Percentiles rank a stretch among this genome's conserved stretches.
Evolutionary conservation across 2,888 invertebrate genomes (phyloP).

Genomic region (Diloba caeruleocephala): DNA sequence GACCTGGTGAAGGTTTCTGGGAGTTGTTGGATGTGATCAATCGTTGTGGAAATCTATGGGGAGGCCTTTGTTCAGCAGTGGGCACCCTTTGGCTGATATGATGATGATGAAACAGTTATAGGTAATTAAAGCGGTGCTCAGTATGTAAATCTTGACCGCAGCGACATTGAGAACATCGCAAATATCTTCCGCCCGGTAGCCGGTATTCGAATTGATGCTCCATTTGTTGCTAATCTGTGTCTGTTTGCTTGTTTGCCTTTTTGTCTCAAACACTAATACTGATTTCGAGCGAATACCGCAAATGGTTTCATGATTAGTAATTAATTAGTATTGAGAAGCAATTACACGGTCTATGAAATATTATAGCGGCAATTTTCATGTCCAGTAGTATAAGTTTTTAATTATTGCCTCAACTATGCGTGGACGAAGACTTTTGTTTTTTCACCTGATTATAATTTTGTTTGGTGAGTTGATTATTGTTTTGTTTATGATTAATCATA

Average conservation of each 20-base stretch:
- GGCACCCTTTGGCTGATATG: no score
- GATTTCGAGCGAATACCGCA: background rate
- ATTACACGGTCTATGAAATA: constrained; percentile 17
- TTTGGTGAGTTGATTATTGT: constrained; percentile 15
- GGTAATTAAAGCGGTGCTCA: no score
- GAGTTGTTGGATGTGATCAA: no score
- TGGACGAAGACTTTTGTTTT: background rate
- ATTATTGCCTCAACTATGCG: constrained; percentile 10
- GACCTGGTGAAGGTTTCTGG: no score
- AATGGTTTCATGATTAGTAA: background rate
- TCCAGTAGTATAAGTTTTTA: background rate
- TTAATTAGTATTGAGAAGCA: constrained; percentile 9
- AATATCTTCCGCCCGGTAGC: no score
- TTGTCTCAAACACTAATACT: background rate
- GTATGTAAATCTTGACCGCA: no score
- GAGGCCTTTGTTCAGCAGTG: no score
- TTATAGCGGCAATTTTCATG: background rate
- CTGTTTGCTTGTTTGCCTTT: background rate
- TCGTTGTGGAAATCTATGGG: no score
- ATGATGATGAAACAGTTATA: no score
- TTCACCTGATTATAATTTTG: constrained; percentile 9
- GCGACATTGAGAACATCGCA: no score
- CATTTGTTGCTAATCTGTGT: background rate
- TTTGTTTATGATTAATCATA: no score
- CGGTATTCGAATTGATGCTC: background rate